Evolutionary conservation across 1,140 invertebrate species (phyloP).

Genomic region (Luehdorfia chinensis): DNA sequence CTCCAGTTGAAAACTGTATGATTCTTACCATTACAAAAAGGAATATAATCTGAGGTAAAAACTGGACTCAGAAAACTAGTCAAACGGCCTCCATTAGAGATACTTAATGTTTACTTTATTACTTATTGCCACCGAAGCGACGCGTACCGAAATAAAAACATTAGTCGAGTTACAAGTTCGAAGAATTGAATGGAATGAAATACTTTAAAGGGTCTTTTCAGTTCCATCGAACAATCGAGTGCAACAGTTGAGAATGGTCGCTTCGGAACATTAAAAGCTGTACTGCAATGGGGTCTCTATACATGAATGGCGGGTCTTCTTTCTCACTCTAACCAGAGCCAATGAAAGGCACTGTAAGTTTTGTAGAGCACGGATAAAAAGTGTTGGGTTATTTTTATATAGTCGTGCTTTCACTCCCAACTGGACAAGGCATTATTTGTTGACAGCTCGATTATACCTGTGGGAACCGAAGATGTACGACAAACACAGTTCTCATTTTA

Average conservation of each 20-base stretch:
- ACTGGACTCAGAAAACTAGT: slow-evolving; percentile 33
- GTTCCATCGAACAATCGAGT: slow-evolving; percentile 38
- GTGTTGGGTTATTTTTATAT: slow-evolving; percentile 13
- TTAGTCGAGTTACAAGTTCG: slow-evolving; percentile 30
- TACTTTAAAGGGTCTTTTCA: slow-evolving; percentile 27
- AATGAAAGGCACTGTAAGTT: slow-evolving; percentile 8
- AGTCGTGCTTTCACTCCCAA: slow-evolving; percentile 10
- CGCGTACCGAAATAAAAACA: slow-evolving; percentile 60
- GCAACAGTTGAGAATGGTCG: slow-evolving; percentile 38
- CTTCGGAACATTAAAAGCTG: slow-evolving; percentile 21
- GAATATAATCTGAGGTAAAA: slow-evolving; percentile 20
- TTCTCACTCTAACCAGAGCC: slow-evolving; percentile 5
- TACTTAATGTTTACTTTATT: slow-evolving; percentile 65
- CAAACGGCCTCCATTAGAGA: slow-evolving; percentile 47
- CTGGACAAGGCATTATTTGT: slow-evolving; percentile 9
- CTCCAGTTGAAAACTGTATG: no score
- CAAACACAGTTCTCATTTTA: slow-evolving; percentile 9
- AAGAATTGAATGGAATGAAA: slow-evolving; percentile 27
- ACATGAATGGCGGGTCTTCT: slow-evolving; percentile 31
- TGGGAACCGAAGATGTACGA: slow-evolving; percentile 1
- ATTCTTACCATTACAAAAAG: slow-evolving; percentile 3
- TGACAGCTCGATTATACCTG: slow-evolving; percentile 14
- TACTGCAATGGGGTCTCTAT: slow-evolving; percentile 29
- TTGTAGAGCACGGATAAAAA: slow-evolving; percentile 8
- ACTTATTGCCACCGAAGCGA: slow-evolving; percentile 51